Conservation (phyloP, 2,888 invertebrate species). For the Caenorhabditis angaria region DNA sequence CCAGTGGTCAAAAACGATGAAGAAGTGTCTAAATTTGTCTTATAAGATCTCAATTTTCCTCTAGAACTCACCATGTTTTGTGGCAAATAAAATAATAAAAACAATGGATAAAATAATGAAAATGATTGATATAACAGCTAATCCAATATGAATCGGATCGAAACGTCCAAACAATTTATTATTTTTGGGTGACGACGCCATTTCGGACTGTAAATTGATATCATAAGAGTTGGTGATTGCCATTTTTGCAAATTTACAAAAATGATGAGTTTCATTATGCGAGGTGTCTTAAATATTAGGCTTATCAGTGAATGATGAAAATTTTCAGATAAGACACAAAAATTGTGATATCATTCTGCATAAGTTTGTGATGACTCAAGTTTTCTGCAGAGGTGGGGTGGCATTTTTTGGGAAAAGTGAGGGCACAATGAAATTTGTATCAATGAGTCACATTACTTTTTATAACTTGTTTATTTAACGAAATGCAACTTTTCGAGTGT, state of each 20-base stretch:
- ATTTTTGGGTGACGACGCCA: background rate
- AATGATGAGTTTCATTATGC: background rate
- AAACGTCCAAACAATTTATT: constrained; percentile 28
- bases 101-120: constrained; percentile 39
- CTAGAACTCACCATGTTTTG: constrained; percentile 31
- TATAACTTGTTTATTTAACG: no score
- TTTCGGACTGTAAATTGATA: constrained; percentile 2
- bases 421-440: no score
- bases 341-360: background rate
- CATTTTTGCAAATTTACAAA: background rate
- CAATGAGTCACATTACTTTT: no score
- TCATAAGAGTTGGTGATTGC: background rate
- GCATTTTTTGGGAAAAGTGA: no score
- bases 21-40: constrained; percentile 18
- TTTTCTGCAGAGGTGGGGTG: background rate
- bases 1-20: constrained; percentile 29
- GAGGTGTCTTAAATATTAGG: background rate
- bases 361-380: background rate
- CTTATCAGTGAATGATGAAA: background rate
- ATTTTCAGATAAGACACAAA: background rate
- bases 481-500: no score
- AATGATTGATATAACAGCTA: constrained; percentile 29
- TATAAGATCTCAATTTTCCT: background rate
- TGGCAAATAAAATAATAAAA: constrained; percentile 38
- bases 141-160: constrained; percentile 34